Evolutionary conservation across 2,888 invertebrate genomes (phyloP), one percentile per base, ranked within the genome.

Genomic region (Chymomyza caudatula): DNA sequence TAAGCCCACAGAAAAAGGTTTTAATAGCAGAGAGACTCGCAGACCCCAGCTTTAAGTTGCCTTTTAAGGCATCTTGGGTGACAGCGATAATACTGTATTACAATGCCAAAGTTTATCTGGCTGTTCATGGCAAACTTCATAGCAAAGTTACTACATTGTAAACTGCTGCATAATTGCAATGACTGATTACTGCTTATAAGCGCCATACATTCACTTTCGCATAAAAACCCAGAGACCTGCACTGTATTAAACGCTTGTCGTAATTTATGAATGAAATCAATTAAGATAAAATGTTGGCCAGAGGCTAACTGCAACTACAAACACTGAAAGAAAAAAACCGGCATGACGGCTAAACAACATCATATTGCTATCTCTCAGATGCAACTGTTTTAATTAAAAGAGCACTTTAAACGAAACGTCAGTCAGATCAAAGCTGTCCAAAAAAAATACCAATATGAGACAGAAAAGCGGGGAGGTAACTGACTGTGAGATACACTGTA

Each of bases 241-340:
- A 37, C 29, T 37, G 29, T 37, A 2, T 11, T 37, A 37, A 37
- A 37, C 29, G 29, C 29, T 37, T 37, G 29, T 37, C 11, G 11
- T 71, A 77, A 80, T 72, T 82, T 78, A 76, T 85, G 85, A 68
- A 77, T 71, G 77, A 78, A 80, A 74, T 82, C 85, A 80, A 85
- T 80, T 80, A 85, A 85, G 83, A 85, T 78, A 73, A 70, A 69
- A 60, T 37, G 29, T 65, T 57, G 52, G 20, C 15, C 19, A 51
- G 22, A 22, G 20, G 43, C 8, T 4, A 49, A 17, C n/a, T n/a
- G n/a, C n/a, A n/a, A n/a, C n/a, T 25, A 25, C 5, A 5, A 4
- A 25, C 1, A 43, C 37, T 11, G 42, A 13, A 55, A 67, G 72
- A 64, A 72, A 61, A 60, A 67, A 76, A 73, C 73, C 66, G 70